Percentiles rank a stretch among this genome's conserved stretches.
Evolutionary conservation across 2,113 vertebrate species (phyloP).

Genomic region (Cavia aperea): DNA sequence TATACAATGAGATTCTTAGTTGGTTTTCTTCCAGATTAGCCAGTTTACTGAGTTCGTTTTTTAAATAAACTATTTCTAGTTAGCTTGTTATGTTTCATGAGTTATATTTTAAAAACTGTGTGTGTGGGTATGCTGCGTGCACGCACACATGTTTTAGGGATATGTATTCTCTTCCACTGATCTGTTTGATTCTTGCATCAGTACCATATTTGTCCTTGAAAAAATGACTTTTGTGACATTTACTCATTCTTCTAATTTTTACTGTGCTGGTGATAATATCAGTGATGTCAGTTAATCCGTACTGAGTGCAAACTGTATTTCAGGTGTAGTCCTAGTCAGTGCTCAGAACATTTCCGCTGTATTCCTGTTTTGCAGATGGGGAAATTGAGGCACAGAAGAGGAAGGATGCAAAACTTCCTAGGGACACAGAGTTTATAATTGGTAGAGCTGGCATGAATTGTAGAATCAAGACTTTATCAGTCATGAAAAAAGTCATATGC

Average conservation of each 20-base stretch:
- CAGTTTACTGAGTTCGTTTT: background rate
- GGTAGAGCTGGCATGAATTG: background rate
- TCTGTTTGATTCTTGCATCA: background rate
- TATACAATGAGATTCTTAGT: background rate
- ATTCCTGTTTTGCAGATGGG: background rate
- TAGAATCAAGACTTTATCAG: background rate
- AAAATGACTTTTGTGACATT: background rate
- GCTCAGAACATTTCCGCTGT: background rate
- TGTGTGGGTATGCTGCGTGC: background rate
- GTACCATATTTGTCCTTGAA: background rate
- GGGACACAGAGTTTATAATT: background rate
- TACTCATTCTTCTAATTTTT: background rate
- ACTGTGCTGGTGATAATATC: rapidly evolving
- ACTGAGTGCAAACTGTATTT: rapidly evolving
- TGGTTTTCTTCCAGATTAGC: conserved; percentile 40
- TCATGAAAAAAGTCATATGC: background rate
- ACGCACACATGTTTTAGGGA: background rate
- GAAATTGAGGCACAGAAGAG: background rate
- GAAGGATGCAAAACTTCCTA: background rate
- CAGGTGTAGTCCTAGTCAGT: background rate
- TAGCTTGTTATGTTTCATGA: conserved; percentile 10
- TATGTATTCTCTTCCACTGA: background rate
- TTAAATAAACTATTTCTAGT: conserved; percentile 33
- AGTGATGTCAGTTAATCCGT: background rate
- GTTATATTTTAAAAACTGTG: background rate